Evolutionary conservation across 2,113 vertebrate genomes (phyloP).

Genomic region (Sander lucioperca): DNA sequence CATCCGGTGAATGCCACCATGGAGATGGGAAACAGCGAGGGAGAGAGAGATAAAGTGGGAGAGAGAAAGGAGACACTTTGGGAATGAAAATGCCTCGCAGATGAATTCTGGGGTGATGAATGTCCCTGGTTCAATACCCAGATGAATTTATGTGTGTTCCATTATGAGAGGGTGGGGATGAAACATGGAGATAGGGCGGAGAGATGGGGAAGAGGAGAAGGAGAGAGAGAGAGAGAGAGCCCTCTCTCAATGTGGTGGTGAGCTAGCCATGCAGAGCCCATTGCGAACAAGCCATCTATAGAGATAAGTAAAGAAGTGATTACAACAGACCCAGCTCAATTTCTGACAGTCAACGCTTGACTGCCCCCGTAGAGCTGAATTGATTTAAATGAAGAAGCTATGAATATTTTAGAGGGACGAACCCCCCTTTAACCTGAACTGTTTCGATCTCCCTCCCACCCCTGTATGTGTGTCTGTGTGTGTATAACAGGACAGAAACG

Average conservation of each 20-base stretch:
- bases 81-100: slow-evolving; percentile 80
- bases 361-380: slow-evolving; percentile 74
- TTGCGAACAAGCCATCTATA: slow-evolving; percentile 80
- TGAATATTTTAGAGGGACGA: slow-evolving; percentile 83
- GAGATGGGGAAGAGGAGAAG: slow-evolving; percentile 40
- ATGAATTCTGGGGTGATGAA: slow-evolving; percentile 81
- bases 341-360: slow-evolving; percentile 81
- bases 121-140: slow-evolving; percentile 77
- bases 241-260: slow-evolving; percentile 49
- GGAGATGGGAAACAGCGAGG: slow-evolving; percentile 57
- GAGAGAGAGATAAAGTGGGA: slow-evolving; percentile 60
- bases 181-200: slow-evolving; percentile 68
- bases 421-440: slow-evolving; percentile 72
- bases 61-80: slow-evolving; percentile 73
- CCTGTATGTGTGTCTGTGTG: slow-evolving; percentile 28
- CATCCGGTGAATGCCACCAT: slow-evolving; percentile 66
- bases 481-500: slow-evolving; percentile 31
- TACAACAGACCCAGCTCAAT: slow-evolving; percentile 80
- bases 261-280: slow-evolving; percentile 79
- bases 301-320: slow-evolving; percentile 83
- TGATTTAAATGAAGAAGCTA: slow-evolving; percentile 86
- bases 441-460: slow-evolving; percentile 57
- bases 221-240: not conserved
- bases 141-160: slow-evolving; percentile 82
- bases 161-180: slow-evolving; percentile 75